Conservation (phyloP, 23 tunicate species). For the Clavelina lepadiformis region DNA sequence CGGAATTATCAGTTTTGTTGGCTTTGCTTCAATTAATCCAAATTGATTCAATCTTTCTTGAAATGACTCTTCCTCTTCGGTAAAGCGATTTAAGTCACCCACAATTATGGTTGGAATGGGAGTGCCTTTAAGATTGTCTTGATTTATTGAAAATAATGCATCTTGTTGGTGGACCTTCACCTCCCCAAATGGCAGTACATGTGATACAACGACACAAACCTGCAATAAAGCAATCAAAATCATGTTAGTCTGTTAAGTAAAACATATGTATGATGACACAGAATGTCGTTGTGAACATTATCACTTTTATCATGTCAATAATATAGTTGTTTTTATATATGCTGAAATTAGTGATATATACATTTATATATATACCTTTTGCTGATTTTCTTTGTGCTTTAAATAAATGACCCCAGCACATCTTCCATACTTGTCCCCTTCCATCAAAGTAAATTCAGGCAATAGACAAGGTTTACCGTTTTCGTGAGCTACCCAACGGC, state of each 20-base stretch:
- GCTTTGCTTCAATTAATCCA: slow-evolving; percentile 14
- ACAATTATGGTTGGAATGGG: slow-evolving; percentile 31
- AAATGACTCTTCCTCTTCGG: slow-evolving; percentile 29
- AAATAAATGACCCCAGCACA: slow-evolving; percentile 49
- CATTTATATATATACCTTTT: neutral
- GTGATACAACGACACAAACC: slow-evolving; percentile 54
- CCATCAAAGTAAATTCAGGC: neutral
- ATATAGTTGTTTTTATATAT: neutral
- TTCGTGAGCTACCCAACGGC: slow-evolving; percentile 23
- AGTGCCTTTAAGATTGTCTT: slow-evolving; percentile 1
- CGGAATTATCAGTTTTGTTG: slow-evolving; percentile 17
- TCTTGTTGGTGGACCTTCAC: slow-evolving; percentile 32
- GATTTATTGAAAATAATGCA: slow-evolving; percentile 23
- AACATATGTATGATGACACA: no score
- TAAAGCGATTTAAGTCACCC: slow-evolving; percentile 52
- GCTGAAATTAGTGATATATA: neutral
- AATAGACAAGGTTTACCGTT: slow-evolving; percentile 15
- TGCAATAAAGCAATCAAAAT: neutral
- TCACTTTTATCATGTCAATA: neutral
- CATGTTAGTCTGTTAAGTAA: no score
- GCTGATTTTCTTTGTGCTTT: slow-evolving; percentile 11
- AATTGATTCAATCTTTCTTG: slow-evolving; percentile 5
- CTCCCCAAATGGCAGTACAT: slow-evolving; percentile 44
- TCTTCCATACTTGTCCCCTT: slow-evolving; percentile 53
- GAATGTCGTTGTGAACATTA: neutral